phyloP scores from a whole-genome alignment of 2,888 invertebrate species.

The Argyresthia albistria region DNA sequence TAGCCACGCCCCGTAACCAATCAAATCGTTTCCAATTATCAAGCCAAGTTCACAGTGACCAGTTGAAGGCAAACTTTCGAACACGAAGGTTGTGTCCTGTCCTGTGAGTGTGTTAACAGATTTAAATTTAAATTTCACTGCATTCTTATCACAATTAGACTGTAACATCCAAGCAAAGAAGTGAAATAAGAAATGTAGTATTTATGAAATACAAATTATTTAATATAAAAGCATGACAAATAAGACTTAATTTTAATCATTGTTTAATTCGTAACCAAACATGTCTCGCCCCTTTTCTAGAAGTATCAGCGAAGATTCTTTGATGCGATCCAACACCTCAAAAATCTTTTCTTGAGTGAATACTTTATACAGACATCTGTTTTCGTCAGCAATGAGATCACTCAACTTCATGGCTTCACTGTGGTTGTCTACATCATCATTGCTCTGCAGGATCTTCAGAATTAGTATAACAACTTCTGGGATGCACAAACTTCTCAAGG shows the following conservation, averaged over 20 bases:
- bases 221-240: not conserved
- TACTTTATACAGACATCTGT: conserved; percentile 85
- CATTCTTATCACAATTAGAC: not conserved
- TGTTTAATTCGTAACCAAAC: conserved; percentile 78
- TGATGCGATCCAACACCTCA: conserved; percentile 82
- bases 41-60: too few relatives aligned
- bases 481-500: conserved; percentile 85
- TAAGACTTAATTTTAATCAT: conserved; percentile 18
- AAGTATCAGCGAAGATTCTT: conserved; percentile 82
- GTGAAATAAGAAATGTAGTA: not conserved
- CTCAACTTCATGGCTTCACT: conserved; percentile 78
- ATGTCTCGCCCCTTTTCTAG: conserved; percentile 86
- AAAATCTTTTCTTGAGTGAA: conserved; percentile 83
- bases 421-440: conserved; percentile 83
- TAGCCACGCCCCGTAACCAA: too few relatives aligned
- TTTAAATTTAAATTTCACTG: too few relatives aligned
- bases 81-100: too few relatives aligned
- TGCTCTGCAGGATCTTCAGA: conserved; percentile 83
- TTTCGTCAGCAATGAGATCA: conserved; percentile 85
- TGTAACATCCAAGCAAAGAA: conserved; percentile 15
- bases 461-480: conserved; percentile 87
- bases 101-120: too few relatives aligned
- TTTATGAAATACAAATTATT: conserved; percentile 1
- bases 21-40: too few relatives aligned
- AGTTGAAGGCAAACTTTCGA: too few relatives aligned